Percentiles rank a stretch among this genome's conserved stretches.
phyloP scores from a whole-genome alignment of 2,888 invertebrate genomes.

The Cantharis flavilabris region DNA sequence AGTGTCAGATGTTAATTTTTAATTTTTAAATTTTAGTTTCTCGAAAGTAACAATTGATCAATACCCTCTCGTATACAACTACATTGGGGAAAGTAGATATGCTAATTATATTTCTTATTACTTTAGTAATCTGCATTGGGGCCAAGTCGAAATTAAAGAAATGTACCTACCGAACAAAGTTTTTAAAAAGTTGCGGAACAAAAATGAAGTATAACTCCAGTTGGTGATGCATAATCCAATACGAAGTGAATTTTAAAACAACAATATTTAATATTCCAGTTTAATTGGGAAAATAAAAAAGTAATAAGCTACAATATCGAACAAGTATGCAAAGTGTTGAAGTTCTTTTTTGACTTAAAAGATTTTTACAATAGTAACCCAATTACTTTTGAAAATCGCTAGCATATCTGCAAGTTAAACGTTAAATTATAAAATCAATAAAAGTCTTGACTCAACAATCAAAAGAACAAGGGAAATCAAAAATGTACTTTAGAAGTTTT shows the following conservation, averaged over 20 bases:
- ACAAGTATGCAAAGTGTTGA: not conserved
- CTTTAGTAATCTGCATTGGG: not conserved
- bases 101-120: not conserved
- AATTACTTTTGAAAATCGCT: constrained; percentile 1
- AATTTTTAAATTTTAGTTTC: not conserved
- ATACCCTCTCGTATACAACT: not conserved
- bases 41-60: not conserved
- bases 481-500: not conserved
- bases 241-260: not conserved
- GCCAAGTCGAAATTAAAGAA: not conserved
- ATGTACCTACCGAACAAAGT: not conserved
- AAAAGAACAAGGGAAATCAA: constrained; percentile 1
- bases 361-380: not conserved
- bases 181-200: not conserved
- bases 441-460: not conserved
- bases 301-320: not conserved
- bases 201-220: not conserved
- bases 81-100: not conserved
- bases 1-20: not conserved
- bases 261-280: not conserved
- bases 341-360: not conserved
- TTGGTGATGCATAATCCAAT: not conserved
- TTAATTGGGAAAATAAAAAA: not conserved
- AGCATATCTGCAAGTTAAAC: not conserved
- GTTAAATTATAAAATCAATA: not conserved